Percentiles rank a stretch among this genome's conserved stretches.
phyloP scores from a whole-genome alignment of 2,888 invertebrate species.

The Leucoma salicis region DNA sequence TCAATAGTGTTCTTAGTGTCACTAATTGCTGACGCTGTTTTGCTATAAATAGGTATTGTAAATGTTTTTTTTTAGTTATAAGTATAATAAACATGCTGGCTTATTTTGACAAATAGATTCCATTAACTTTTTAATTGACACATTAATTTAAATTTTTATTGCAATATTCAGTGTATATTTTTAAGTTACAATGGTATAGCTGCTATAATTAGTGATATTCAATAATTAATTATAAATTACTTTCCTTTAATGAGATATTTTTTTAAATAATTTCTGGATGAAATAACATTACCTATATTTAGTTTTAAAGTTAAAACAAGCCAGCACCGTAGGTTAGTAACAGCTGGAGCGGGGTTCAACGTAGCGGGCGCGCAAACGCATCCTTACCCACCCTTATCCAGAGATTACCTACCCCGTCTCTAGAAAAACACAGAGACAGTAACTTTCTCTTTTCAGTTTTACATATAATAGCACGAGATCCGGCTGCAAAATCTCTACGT shows the following conservation, averaged over 20 bases:
- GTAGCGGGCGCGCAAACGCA: slow-evolving; percentile 45
- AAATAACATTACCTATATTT: not conserved
- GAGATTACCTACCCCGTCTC: slow-evolving; percentile 7
- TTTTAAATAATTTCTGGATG: no score
- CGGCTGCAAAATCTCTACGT: no score
- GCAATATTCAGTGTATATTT: not conserved
- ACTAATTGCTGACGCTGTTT: slow-evolving; percentile 30
- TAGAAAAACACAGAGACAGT: slow-evolving; percentile 4
- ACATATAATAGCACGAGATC: no score
- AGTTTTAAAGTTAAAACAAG: slow-evolving; percentile 36
- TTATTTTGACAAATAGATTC: slow-evolving; percentile 36
- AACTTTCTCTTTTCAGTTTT: no score
- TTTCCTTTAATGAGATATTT: no score
- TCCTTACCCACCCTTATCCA: slow-evolving; percentile 22
- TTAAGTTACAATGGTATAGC: not conserved
- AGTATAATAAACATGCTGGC: slow-evolving; percentile 47
- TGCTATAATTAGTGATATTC: not conserved
- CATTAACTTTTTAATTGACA: slow-evolving; percentile 6
- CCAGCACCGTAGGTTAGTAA: slow-evolving; percentile 45
- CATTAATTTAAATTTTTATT: not conserved
- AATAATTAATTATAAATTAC: no score
- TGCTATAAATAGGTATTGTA: slow-evolving; percentile 30
- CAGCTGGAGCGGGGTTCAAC: slow-evolving; percentile 71
- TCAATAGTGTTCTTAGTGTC: slow-evolving; percentile 27
- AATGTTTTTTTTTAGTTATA: slow-evolving; percentile 43